Evolutionary conservation across 1,140 invertebrate species (phyloP).

Genomic region (Venturia canescens): DNA sequence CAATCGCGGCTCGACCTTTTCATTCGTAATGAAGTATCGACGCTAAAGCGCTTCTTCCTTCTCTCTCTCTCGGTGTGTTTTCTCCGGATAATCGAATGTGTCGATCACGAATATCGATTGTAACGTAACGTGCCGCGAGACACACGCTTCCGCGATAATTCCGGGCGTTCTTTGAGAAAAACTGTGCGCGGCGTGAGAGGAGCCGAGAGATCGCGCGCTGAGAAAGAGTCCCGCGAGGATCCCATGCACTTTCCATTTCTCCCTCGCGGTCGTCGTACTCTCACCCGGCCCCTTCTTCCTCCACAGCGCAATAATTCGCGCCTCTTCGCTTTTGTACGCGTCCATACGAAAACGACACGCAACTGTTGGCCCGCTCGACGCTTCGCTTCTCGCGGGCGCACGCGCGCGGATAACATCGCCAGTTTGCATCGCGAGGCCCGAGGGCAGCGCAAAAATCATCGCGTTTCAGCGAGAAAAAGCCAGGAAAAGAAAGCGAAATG

Average conservation of each 20-base stretch:
- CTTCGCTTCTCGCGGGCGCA: background rate
- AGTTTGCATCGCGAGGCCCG: constrained; percentile 4
- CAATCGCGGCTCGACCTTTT: constrained; percentile 31
- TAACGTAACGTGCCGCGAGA: constrained; percentile 12
- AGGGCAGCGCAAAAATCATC: background rate
- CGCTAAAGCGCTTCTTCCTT: background rate
- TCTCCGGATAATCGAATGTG: constrained; percentile 23
- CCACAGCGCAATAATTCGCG: constrained; percentile 8
- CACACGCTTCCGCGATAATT: constrained; percentile 28
- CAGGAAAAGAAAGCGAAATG: background rate
- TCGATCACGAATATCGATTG: constrained; percentile 28
- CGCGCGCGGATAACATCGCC: constrained; percentile 23
- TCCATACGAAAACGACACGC: constrained; percentile 11
- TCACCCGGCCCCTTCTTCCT: background rate
- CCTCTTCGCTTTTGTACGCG: background rate
- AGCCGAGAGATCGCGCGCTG: background rate
- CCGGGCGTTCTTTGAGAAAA: constrained; percentile 22
- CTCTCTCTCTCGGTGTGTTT: constrained; percentile 1
- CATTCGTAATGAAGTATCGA: constrained; percentile 23
- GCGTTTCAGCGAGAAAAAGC: background rate
- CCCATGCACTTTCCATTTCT: constrained; percentile 33
- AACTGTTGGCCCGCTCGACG: background rate
- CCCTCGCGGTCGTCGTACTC: constrained; percentile 30
- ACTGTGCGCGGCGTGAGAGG: background rate
- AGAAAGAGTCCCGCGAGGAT: constrained; percentile 7